Evolutionary conservation across 2,888 invertebrate genomes (phyloP).

Genomic region (Habroteleia sp.): DNA sequence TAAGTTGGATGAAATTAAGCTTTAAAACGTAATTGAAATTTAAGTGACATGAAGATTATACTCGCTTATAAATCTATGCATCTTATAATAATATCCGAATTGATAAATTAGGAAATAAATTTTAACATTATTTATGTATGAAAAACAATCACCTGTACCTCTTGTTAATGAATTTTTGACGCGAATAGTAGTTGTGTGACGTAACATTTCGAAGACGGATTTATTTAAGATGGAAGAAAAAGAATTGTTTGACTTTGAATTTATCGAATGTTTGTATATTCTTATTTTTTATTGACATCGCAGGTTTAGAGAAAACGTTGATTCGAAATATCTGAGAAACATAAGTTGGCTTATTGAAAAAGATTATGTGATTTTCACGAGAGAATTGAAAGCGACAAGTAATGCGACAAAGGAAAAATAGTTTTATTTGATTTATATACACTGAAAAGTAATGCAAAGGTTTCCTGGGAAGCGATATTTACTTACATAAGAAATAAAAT

Average conservation of each 20-base stretch:
- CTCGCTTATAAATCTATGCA: too few relatives aligned
- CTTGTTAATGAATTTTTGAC: constrained; percentile 6
- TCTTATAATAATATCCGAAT: too few relatives aligned
- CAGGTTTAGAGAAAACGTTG: constrained; percentile 6
- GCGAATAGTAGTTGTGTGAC: constrained; percentile 8
- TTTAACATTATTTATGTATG: too few relatives aligned
- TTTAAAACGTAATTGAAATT: too few relatives aligned
- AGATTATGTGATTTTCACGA: constrained; percentile 39
- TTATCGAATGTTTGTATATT: constrained; percentile 25
- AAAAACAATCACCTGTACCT: too few relatives aligned
- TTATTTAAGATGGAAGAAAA: constrained; percentile 11
- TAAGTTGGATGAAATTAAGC: too few relatives aligned
- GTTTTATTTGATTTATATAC: constrained; percentile 22
- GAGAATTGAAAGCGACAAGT: constrained; percentile 14
- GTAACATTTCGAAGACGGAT: constrained; percentile 9
- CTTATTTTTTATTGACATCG: constrained; percentile 21
- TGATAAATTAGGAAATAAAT: too few relatives aligned
- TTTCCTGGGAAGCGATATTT: too few relatives aligned
- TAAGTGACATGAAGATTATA: too few relatives aligned
- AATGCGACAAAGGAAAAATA: constrained; percentile 17
- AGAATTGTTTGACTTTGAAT: constrained; percentile 27
- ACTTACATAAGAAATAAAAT: too few relatives aligned
- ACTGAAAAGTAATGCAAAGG: not conserved
- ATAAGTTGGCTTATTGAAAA: constrained; percentile 43
- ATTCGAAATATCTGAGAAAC: constrained; percentile 19